Base-by-base conservation (phyloP, 2,113 vertebrate species). In the Microcebus murinus region DNA sequence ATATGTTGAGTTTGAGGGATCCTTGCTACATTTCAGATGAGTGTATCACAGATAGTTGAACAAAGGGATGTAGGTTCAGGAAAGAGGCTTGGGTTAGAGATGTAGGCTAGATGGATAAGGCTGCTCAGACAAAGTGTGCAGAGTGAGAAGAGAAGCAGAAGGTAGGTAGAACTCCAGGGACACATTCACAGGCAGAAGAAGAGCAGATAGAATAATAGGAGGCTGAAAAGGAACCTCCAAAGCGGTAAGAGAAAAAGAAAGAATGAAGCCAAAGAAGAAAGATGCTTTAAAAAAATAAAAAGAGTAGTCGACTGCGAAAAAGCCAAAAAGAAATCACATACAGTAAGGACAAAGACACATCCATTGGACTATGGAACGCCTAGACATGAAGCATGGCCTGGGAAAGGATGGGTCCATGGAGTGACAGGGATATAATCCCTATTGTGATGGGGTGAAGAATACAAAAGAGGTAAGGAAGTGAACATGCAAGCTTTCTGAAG, bases 301-400 rank as follows among this genome's bases (percentile, higher is more conserved):
- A 55, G 17, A 6, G 52, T n/a, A n/a, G 8, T 61, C 15, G 42
- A 76, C 21, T 45, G 50, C 29, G 31, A 29, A 67, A 81, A 91
- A 95, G 67, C 10, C 27, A 27, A 81, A 73, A n/a, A 45, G 84
- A 83, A 83, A 85, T 61, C 18, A 55, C 20, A 31, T 9, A 45
- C 67, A 42, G 31, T n/a, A 71, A 59, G n/a, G 57, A 34, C 45
- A 3, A 36, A 94, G 79, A 21, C 1, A 13, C 25, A 13, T 1
- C 27, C 3, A 4, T 5, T 1, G 25, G 25, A 27, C 9, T 31
- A 6, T 4, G 2, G 34, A 15, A n/a, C 23, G 50, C 23, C 27
- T 55, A 2, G 21, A 50, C 10, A 27, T 6, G 2, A 87, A 63
- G 27, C 2, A 4, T 21, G 29, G 29, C 13, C 2, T 10, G 25